Base-by-base conservation (phyloP, 2,113 vertebrate species). In the Phalacrocorax brasilianus region DNA sequence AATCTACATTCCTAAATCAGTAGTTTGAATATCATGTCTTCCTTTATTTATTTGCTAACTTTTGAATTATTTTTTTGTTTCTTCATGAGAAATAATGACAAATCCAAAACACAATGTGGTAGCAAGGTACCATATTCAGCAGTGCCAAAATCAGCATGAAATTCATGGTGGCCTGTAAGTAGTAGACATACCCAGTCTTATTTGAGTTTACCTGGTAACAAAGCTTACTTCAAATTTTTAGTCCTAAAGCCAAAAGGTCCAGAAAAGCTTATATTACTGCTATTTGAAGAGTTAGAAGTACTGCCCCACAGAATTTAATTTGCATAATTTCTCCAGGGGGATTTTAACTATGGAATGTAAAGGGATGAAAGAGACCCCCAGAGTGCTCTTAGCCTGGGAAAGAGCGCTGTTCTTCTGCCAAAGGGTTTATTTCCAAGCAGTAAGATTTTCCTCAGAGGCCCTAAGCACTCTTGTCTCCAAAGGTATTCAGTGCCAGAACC, bases 251-350 rank as follows among this genome's bases (percentile, higher is more conserved):
- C 55, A 74, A 67, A 78, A 78, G 13, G 15, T 71, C 55, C 67
- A 84, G 71, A 76, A 49, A 82, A 74, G 18, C 26, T 85, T 90
- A 63, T 71, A 56, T 40, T 59, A 42, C 12, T 72, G n/a, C 26
- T 77, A 92, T 89, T 78, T 81, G 8, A 85, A 86, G 96, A 85
- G 85, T 62, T 49, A 75, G 85, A 91, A 72, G 21, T 75, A 79
- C 44, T 81, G 47, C 6, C 76, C 82, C 55, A 86, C 28, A 67
- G 28, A 94, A 92, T 91, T 78, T 63, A 63, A 87, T 92, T 74
- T 87, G 44, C 40, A 23, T 71, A 58, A 93, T 94, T 94, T 86
- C 61, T 88, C 21, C 40, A 56, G 33, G 33, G 76, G 86, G 8
- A 65, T 74, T 81, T 96, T 78, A 73, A 67, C 40, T 88, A 33